Conservation (phyloP, 2,797 vertebrate species). For the Helarctos malayanus region DNA sequence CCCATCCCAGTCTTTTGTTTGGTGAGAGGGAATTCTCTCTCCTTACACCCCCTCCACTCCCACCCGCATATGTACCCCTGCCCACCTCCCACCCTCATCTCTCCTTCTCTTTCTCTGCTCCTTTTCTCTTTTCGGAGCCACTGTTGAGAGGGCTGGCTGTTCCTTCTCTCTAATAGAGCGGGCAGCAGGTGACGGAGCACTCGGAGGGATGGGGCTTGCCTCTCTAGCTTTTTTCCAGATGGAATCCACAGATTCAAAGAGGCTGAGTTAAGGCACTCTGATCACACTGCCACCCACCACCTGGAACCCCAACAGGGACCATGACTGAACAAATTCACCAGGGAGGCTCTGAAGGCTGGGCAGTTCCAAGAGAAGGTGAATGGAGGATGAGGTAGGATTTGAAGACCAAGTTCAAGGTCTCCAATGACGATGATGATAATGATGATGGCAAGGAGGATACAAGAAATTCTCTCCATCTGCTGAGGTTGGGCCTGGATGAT, state of each 20-base stretch:
- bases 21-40: background rate
- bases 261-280: background rate
- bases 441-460: background rate
- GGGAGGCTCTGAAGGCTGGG: background rate
- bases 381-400: background rate
- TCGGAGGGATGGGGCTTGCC: background rate
- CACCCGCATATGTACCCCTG: rapidly evolving
- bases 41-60: rapidly evolving
- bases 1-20: background rate
- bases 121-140: background rate
- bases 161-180: too few species aligned
- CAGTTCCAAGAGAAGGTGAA: background rate
- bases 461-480: background rate
- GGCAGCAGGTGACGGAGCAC: background rate
- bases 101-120: background rate
- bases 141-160: background rate
- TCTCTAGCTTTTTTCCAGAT: background rate
- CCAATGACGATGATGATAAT: background rate
- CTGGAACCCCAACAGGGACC: background rate
- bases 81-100: background rate
- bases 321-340: background rate
- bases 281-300: too few species aligned
- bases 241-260: background rate
- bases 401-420: constrained; percentile 2
- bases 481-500: background rate